phyloP scores from a whole-genome alignment of 2,797 vertebrate species.

The Etheostoma nigrum region DNA sequence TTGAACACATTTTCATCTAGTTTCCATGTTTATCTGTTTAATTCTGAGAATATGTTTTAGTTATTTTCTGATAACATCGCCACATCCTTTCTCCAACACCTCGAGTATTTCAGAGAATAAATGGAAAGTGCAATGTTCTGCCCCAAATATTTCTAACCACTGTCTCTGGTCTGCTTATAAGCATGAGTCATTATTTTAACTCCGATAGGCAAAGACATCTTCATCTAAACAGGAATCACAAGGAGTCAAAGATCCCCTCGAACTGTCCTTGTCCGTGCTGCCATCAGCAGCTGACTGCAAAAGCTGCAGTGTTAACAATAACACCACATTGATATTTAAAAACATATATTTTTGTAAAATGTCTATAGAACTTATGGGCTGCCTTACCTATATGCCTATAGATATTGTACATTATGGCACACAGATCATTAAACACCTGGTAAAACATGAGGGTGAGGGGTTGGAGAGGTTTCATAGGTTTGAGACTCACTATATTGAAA shows the following conservation, averaged over 20 bases:
- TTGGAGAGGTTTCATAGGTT: not conserved
- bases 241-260: not conserved
- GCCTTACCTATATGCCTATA: not conserved
- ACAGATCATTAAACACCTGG: not conserved
- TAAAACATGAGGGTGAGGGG: not conserved
- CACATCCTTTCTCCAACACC: not conserved
- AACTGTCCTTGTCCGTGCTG: not conserved
- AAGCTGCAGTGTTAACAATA: not conserved
- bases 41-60: not conserved
- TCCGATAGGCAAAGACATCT: not conserved
- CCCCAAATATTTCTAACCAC: not conserved
- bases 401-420: not conserved
- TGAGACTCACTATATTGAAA: not conserved
- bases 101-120: not conserved
- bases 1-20: too few species aligned
- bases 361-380: not conserved
- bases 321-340: not conserved
- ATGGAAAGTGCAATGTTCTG: conserved; percentile 6
- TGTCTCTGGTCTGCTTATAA: not conserved
- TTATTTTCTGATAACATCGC: not conserved
- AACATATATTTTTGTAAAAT: not conserved
- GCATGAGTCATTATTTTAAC: not conserved
- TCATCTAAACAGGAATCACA: conserved; percentile 16
- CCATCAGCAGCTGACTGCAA: not conserved
- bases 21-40: not conserved